Base-by-base conservation (phyloP, 2,888 invertebrate species). In the Helleia helle region DNA sequence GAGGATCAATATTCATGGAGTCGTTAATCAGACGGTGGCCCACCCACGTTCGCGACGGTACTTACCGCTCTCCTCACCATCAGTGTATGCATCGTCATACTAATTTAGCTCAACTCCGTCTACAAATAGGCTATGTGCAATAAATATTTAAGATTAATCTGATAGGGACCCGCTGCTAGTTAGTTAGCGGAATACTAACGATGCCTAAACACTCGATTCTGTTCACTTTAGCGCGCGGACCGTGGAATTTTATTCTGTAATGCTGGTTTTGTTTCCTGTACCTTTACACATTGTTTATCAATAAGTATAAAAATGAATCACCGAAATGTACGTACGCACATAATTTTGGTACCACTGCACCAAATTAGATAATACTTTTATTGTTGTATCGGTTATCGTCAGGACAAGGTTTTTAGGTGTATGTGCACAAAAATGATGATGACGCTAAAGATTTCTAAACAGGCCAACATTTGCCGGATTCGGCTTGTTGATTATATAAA, bases 141-240 rank as follows among this genome's bases (percentile, higher is more conserved):
- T 84, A 83, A 84, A 83, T 84, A 84, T 83, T 83, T 81, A 77
- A 80, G 76, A 80, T 80, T 77, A 77, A 81, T 81, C 81, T 71
- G 84, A 83, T 83, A 73, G 71, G 65, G 60, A 55, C 59, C 58
- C 55, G 58, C 55, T 52, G 64, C 68, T 70, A 60, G 71, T 71
- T 76, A 65, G 55, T 48, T 51, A 50, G 47, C 48, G 42, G 83
- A 80, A 80, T 83, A 80, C 79, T 75, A 80, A 83, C 71, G 60
- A 67, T 53, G 56, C 48, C 54, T 59, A 56, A 61, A 55, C 54
- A 58, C 56, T 54, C 52, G 51, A 51, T 49, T 54, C 55, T 49
- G 51, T 55, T 52, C 53, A 50, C 47, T 48, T 49, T 57, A 51
- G 47, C 48, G 45, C 49, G 52, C n/a, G 49, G 55, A 52, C 51